phyloP scores from a whole-genome alignment of 1,140 invertebrate genomes.

The Ceratosolen fusciceps region DNA sequence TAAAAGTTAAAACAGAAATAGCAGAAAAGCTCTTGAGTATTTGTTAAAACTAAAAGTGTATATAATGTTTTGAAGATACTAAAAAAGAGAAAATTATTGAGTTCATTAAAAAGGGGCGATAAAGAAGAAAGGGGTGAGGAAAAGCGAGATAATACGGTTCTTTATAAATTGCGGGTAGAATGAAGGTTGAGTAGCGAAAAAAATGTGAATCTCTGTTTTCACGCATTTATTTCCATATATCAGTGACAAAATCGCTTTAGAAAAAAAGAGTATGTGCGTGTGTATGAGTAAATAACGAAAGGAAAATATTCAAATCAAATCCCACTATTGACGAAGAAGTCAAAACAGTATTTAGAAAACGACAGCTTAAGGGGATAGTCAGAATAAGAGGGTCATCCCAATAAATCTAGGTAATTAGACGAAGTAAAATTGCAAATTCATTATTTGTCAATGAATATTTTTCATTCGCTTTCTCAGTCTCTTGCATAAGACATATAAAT shows the following conservation, averaged over 20 bases:
- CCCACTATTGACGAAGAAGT: background rate
- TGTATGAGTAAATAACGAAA: background rate
- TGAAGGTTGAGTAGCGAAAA: slow-evolving; percentile 67
- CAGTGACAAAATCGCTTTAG: slow-evolving; percentile 59
- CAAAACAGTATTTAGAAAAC: background rate
- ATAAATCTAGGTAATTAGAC: slow-evolving; percentile 73
- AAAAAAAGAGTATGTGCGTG: slow-evolving; percentile 52
- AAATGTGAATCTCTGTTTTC: slow-evolving; percentile 69
- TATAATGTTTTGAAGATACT: background rate
- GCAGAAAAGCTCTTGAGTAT: background rate
- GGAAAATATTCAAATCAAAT: slow-evolving; percentile 43
- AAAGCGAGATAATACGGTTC: background rate
- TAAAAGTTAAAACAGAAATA: slow-evolving; percentile 28
- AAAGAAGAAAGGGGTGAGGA: slow-evolving; percentile 1
- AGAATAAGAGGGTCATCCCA: slow-evolving; percentile 68
- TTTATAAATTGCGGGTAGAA: slow-evolving; percentile 59
- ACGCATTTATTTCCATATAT: slow-evolving; percentile 72
- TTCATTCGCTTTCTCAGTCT: slow-evolving; percentile 31
- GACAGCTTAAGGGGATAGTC: background rate
- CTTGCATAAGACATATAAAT: too few relatives aligned
- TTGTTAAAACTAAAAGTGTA: slow-evolving; percentile 48
- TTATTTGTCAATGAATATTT: slow-evolving; percentile 64
- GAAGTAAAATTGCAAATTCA: slow-evolving; percentile 71
- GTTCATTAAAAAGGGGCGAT: slow-evolving; percentile 4
- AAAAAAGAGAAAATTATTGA: slow-evolving; percentile 33